phyloP scores from a whole-genome alignment of 2,797 vertebrate species.

The Erethizon dorsatum region DNA sequence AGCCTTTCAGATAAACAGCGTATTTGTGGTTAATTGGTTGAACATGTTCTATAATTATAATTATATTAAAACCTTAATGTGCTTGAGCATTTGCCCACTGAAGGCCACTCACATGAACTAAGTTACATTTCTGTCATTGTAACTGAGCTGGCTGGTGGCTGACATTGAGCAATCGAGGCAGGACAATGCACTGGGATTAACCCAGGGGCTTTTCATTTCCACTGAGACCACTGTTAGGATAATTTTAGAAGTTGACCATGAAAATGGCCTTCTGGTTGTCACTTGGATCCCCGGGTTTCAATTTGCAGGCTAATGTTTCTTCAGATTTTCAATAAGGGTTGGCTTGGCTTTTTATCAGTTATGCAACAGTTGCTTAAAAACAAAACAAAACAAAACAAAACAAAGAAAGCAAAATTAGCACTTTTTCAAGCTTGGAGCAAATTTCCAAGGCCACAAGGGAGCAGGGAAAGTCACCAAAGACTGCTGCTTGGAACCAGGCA shows the following conservation, averaged over 20 bases:
- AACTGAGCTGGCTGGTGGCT: conserved; percentile 66
- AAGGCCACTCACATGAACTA: conserved; percentile 80
- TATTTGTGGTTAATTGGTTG: conserved; percentile 90
- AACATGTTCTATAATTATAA: conserved; percentile 89
- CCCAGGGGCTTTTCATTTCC: background rate
- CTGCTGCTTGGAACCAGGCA: background rate
- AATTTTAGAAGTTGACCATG: conserved; percentile 54
- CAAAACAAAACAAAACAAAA: background rate
- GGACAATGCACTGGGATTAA: background rate
- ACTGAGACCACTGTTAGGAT: background rate
- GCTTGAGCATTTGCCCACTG: conserved; percentile 87
- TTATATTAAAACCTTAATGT: conserved; percentile 88
- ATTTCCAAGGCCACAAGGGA: conserved; percentile 65
- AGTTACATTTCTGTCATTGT: conserved; percentile 78
- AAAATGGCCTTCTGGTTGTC: conserved; percentile 55
- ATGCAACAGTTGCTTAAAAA: background rate
- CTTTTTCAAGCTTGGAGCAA: conserved; percentile 45
- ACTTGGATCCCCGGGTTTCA: background rate
- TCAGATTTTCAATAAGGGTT: conserved; percentile 69
- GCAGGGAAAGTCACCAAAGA: conserved; percentile 41
- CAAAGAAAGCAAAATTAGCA: conserved; percentile 71
- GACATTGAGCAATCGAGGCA: conserved; percentile 34
- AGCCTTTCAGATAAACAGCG: conserved; percentile 89
- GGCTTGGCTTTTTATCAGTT: conserved; percentile 65
- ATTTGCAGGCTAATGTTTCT: conserved; percentile 40